Percentiles rank a stretch among this genome's conserved stretches.
phyloP scores from a whole-genome alignment of 2,797 vertebrate genomes.

The Oophaga sylvatica region DNA sequence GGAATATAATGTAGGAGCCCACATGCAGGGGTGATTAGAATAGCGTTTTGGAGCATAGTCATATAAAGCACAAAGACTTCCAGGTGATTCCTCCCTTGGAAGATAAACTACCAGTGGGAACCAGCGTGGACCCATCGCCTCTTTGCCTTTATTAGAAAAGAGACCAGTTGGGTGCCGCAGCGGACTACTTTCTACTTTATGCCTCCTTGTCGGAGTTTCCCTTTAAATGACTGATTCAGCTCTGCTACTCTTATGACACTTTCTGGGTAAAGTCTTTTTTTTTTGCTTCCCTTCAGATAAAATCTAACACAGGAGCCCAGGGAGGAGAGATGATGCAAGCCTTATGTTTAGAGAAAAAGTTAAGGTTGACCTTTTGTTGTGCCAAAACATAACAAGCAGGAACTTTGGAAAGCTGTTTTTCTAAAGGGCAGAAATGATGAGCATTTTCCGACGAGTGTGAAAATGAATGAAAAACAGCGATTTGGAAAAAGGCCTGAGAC shows the following conservation, averaged over 20 bases:
- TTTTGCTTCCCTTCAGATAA: background rate
- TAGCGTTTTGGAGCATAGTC: too few species aligned
- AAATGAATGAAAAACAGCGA: slow-evolving; percentile 62
- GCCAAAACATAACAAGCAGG: slow-evolving; percentile 57
- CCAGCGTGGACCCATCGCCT: too few species aligned
- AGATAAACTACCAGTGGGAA: too few species aligned
- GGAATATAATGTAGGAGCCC: too few species aligned
- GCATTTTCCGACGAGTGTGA: slow-evolving; percentile 44
- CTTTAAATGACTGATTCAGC: background rate
- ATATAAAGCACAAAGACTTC: too few species aligned
- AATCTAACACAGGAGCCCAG: background rate
- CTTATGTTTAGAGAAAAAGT: slow-evolving; percentile 41
- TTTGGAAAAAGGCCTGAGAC: slow-evolving; percentile 57
- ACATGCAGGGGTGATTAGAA: too few species aligned
- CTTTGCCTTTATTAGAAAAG: too few species aligned
- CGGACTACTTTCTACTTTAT: background rate
- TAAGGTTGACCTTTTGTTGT: slow-evolving; percentile 52
- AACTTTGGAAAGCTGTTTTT: slow-evolving; percentile 57
- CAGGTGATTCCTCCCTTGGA: too few species aligned
- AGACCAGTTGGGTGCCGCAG: too few species aligned
- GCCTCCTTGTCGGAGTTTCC: background rate
- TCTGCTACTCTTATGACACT: background rate
- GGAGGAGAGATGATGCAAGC: slow-evolving; percentile 9
- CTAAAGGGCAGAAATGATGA: slow-evolving; percentile 47
- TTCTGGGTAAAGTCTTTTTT: background rate